Percentiles rank a stretch among this genome's conserved stretches.
Conservation (phyloP, 1,140 invertebrate genomes). For the Platorchestia sp. region DNA sequence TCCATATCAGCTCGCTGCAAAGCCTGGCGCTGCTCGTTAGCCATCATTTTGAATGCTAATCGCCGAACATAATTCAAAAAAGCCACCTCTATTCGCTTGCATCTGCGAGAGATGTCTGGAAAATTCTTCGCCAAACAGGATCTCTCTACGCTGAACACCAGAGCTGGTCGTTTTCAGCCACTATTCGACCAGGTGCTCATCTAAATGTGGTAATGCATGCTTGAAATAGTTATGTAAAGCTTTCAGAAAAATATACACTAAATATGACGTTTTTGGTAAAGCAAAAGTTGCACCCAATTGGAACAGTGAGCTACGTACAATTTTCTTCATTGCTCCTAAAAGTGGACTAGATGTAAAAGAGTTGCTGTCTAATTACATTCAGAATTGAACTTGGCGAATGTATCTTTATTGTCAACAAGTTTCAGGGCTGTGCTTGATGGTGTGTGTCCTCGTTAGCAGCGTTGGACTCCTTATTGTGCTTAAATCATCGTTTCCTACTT, state of each 20-base stretch:
- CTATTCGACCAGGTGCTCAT: background rate
- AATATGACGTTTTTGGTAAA: too few relatives aligned
- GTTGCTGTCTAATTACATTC: too few relatives aligned
- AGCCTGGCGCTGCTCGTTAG: constrained; percentile 36
- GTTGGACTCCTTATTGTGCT: too few relatives aligned
- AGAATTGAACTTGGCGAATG: background rate
- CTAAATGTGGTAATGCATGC: background rate
- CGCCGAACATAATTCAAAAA: constrained; percentile 42
- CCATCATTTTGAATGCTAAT: constrained; percentile 44
- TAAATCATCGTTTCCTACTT: too few relatives aligned
- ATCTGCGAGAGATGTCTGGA: constrained; percentile 13
- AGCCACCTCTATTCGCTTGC: constrained; percentile 19
- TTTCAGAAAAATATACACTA: background rate
- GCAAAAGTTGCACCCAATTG: background rate
- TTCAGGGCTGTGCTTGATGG: background rate
- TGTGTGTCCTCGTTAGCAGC: background rate
- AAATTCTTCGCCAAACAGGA: background rate
- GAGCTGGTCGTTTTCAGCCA: background rate
- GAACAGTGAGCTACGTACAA: background rate
- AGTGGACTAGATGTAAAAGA: background rate
- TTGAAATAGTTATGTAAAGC: background rate
- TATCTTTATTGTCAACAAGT: background rate
- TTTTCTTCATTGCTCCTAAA: background rate
- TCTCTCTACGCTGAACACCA: background rate
- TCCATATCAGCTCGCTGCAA: background rate